phyloP scores from a whole-genome alignment of 1,140 invertebrate genomes.

The Gonioctena quinquepunctata region DNA sequence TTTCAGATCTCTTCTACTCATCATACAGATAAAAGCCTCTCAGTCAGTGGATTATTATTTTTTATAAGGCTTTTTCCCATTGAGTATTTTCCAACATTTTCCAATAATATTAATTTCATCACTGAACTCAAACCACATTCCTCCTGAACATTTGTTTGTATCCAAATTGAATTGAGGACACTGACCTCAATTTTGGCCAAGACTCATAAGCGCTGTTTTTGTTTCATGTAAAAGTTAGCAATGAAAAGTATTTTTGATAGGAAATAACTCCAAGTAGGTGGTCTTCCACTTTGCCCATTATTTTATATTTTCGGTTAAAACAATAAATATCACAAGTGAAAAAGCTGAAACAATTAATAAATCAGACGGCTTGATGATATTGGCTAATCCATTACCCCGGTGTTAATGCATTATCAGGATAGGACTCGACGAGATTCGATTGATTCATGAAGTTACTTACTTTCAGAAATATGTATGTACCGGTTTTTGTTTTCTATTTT shows the following conservation, averaged over 20 bases:
- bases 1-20: too few relatives aligned
- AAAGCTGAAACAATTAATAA: slow-evolving; percentile 7
- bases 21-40: too few relatives aligned
- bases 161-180: neutral
- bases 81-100: too few relatives aligned
- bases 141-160: neutral
- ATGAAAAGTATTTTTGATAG: neutral
- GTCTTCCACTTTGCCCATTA: neutral
- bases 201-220: neutral
- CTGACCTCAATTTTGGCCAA: neutral
- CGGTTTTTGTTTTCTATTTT: too few relatives aligned
- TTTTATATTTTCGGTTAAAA: slow-evolving; percentile 6
- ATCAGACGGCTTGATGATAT: neutral
- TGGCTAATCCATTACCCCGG: neutral
- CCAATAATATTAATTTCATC: too few relatives aligned
- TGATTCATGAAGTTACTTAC: too few relatives aligned
- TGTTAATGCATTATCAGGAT: neutral
- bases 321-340: slow-evolving; percentile 7
- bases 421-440: too few relatives aligned
- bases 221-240: neutral
- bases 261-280: neutral
- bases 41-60: too few relatives aligned
- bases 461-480: too few relatives aligned
- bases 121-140: too few relatives aligned
- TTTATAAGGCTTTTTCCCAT: too few relatives aligned